Base-by-base conservation (phyloP, 2,888 invertebrate genomes). In the Chrysolina americana region DNA sequence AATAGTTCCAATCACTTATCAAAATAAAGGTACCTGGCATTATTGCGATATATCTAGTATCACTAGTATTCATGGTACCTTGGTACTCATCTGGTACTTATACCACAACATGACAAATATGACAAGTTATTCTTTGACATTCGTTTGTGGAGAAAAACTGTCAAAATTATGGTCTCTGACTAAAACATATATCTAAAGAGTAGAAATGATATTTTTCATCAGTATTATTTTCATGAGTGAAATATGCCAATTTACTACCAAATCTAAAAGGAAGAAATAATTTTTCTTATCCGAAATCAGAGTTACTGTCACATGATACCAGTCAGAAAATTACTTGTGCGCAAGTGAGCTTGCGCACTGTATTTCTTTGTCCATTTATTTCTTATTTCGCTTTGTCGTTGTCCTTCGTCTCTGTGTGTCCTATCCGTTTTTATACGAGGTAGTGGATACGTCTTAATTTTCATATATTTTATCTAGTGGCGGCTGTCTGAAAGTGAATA, bases 311-410 rank as follows among this genome's bases (percentile, higher is more conserved):
- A n/a, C 36, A 59, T n/a, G 36, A 59, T n/a, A 59, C 36, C 11
- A 19, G 50, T 28, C 17, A 50, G 50, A 44, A 44, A 15, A 17
- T 19, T 19, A n/a, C 19, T 17, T 19, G 50, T 50, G 78, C 77
- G 77, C 77, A 75, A 66, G 74, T 66, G 70, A 62, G 50, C 73
- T 66, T 77, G 79, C 79, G 79, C 73, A 44, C 71, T 76, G 63
- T 66, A 71, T 69, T 76, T 74, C 79, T 77, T 79, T 79, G 77
- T 79, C 73, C 73, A 71, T 74, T 72, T 65, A 68, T 78, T 70
- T 47, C 71, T 69, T 71, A 36, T 36, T 36, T 36, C 36, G 8
- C 36, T 36, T 36, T 8, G 28, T 28, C 2, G 28, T 79, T 79
- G 77, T 79, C 73, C 73, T 70, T 74, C 65, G 47, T 71, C 41